Percentiles rank a stretch among this genome's conserved stretches.
phyloP scores from a whole-genome alignment of 2,797 vertebrate species.

The Podarcis siculus region DNA sequence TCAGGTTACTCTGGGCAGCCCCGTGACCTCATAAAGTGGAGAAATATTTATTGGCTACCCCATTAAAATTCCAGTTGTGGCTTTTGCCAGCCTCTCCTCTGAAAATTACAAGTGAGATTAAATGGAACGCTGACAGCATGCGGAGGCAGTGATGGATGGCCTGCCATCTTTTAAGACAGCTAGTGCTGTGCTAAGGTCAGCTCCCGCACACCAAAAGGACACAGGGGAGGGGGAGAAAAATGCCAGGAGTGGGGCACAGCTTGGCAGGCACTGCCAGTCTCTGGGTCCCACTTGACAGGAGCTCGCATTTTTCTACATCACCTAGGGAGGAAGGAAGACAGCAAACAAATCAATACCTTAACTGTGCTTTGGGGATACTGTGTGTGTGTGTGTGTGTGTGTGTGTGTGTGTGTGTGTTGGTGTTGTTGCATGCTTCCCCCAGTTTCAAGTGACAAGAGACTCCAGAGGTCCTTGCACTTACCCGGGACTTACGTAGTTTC shows the following conservation, averaged over 20 bases:
- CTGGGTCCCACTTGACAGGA: not conserved
- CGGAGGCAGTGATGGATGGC: slow-evolving; percentile 77
- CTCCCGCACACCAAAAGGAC: slow-evolving; percentile 54
- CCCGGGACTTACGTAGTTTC: too few relatives aligned
- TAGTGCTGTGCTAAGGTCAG: slow-evolving; percentile 71
- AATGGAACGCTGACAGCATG: slow-evolving; percentile 70
- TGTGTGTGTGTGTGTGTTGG: not conserved
- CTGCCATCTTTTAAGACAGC: slow-evolving; percentile 75
- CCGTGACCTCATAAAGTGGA: slow-evolving; percentile 33
- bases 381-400: not conserved
- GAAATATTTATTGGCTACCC: slow-evolving; percentile 56
- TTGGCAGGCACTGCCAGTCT: slow-evolving; percentile 39
- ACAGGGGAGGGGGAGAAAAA: slow-evolving; percentile 46
- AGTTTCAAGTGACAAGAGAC: too few relatives aligned
- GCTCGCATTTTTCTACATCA: slow-evolving; percentile 11
- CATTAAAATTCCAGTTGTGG: slow-evolving; percentile 80
- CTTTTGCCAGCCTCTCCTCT: slow-evolving; percentile 73
- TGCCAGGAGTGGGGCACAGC: slow-evolving; percentile 23
- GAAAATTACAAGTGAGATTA: slow-evolving; percentile 82
- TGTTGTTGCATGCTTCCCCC: too few relatives aligned
- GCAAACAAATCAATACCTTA: slow-evolving; percentile 21
- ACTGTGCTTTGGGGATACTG: slow-evolving; percentile 15
- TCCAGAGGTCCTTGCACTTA: too few relatives aligned
- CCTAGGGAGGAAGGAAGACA: not conserved
- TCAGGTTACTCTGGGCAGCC: slow-evolving; percentile 3